phyloP scores from a whole-genome alignment of 2,797 vertebrate species.

The Scolopax rusticola region DNA sequence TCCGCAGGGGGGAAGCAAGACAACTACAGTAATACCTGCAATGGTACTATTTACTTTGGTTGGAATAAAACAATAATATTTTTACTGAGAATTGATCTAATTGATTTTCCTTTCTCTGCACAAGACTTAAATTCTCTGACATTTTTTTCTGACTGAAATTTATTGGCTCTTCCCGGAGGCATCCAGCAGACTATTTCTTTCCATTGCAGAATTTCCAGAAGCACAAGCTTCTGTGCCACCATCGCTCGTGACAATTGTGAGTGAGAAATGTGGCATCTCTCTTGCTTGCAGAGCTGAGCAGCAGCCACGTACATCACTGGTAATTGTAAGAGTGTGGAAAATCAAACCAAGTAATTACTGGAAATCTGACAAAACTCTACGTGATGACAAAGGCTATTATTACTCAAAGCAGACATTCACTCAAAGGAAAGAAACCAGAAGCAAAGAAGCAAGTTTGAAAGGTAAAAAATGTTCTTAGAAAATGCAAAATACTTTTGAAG shows the following conservation, averaged over 20 bases:
- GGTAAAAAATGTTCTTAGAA: not conserved
- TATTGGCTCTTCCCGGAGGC: not conserved
- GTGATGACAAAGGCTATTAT: not conserved
- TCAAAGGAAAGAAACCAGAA: not conserved
- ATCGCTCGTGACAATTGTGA: not conserved
- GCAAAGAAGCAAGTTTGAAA: not conserved
- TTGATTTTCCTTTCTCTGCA: slow-evolving; percentile 50
- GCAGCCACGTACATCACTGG: not conserved
- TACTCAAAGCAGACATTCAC: not conserved
- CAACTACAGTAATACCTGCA: not conserved
- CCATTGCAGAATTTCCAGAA: not conserved
- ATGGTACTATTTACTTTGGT: not conserved
- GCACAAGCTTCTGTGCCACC: not conserved
- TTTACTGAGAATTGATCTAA: slow-evolving; percentile 43
- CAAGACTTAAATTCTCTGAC: not conserved
- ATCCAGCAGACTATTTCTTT: not conserved
- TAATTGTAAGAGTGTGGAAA: not conserved
- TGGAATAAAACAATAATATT: slow-evolving; percentile 24
- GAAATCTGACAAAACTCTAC: not conserved
- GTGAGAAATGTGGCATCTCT: not conserved
- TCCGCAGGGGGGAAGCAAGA: not conserved
- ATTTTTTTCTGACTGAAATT: not conserved
- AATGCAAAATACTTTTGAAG: not conserved
- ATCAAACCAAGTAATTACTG: not conserved
- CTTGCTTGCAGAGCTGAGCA: not conserved